Conservation (phyloP, 37 sponge, comb jelly and placozoan genomes). For the Chondrilla cf. caribensis region DNA sequence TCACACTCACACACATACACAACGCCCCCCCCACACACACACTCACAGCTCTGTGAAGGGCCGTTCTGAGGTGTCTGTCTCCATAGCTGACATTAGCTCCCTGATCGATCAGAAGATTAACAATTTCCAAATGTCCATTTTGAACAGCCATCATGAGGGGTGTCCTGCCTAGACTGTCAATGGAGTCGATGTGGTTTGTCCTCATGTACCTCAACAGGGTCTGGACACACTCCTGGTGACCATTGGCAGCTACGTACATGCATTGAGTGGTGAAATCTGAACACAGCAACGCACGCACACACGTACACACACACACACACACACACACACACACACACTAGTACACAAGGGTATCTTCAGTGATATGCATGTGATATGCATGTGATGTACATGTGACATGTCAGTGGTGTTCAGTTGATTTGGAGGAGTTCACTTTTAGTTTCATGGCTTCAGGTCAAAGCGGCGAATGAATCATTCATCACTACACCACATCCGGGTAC, state of each 20-base stretch:
- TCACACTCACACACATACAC: conserved; percentile 32
- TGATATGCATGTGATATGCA: too few species aligned
- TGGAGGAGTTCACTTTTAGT: too few species aligned
- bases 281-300: too few species aligned
- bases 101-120: conserved; percentile 56
- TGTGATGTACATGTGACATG: too few species aligned
- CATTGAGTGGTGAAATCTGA: too few species aligned
- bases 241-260: conserved; percentile 82
- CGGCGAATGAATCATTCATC: too few species aligned
- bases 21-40: background rate
- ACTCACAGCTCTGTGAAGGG: conserved; percentile 79
- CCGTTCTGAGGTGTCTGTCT: conserved; percentile 70
- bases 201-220: conserved; percentile 54
- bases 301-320: too few species aligned
- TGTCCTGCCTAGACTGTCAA: conserved; percentile 66
- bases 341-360: too few species aligned
- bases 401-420: too few species aligned
- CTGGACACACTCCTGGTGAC: conserved; percentile 58
- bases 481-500: too few species aligned
- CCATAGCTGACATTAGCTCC: conserved; percentile 63
- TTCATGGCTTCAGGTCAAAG: too few species aligned
- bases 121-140: conserved; percentile 68
- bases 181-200: conserved; percentile 53
- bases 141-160: conserved; percentile 89
- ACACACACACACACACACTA: too few species aligned